Base-by-base conservation (phyloP, 2,888 invertebrate species). In the Nomada ferruginata region DNA sequence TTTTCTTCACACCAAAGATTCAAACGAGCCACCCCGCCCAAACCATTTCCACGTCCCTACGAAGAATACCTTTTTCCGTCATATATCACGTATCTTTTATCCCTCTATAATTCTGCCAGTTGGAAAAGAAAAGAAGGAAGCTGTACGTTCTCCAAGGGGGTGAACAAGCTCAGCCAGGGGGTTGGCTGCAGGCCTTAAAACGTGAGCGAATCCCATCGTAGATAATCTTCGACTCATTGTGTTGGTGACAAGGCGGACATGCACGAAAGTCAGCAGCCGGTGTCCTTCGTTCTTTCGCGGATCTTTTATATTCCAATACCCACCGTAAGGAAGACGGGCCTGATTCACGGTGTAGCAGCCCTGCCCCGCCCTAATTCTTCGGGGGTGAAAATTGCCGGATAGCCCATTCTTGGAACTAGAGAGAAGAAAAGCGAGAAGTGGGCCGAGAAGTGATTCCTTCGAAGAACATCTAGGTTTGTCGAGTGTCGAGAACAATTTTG, bases 191-290 rank as follows among this genome's bases (percentile, higher is more conserved):
- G 80, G 76, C 79, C 81, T 84, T 85, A 82, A 87, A 87, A 87
- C 86, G 88, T 87, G 88, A 87, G 86, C 86, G 88, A 91, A 90
- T 89, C 88, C 89, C 86, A 84, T 89, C 89, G 88, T 92, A 91
- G 90, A 92, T 92, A 92, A 92, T 91, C 88, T 87, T 85, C 85
- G 90, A 82, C 89, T 90, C 90, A 92, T 92, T 92, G 92, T 92
- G 91, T 81, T 89, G 84, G 73, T 91, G 91, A 91, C 91, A 91
- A 90, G 89, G 83, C 90, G 84, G 84, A 61, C 79, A 82, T 74
- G 69, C 80, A 77, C 79, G 63, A 79, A 77, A 75, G 86, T 75
- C 74, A 65, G 72, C 50, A 47, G 59, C 61, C 29, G 61, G 75
- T 68, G 74, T 71, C 79, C 55, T 64, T 52, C 63, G 60, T 47